Percentiles rank a stretch among this genome's conserved stretches.
Conservation (phyloP, 37 sponge, comb jelly and placozoan genomes). For the Eunapius fragilis region DNA sequence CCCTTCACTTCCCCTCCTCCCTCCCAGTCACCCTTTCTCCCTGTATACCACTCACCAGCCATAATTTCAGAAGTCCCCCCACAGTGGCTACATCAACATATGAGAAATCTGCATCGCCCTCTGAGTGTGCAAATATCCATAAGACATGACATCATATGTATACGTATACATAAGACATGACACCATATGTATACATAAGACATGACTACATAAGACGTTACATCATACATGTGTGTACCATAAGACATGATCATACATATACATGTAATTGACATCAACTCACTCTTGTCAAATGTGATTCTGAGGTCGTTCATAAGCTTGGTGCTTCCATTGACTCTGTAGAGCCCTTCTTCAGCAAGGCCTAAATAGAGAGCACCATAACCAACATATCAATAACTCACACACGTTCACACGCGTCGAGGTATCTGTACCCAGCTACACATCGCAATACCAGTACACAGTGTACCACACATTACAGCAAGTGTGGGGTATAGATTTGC, state of each 20-base stretch:
- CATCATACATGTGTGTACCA: too few species aligned
- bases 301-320: conserved; percentile 67
- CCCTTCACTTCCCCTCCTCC: background rate
- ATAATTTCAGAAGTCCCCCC: conserved; percentile 72
- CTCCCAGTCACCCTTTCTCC: background rate
- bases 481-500: too few species aligned
- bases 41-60: conserved; percentile 46
- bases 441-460: too few species aligned
- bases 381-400: background rate
- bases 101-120: conserved; percentile 73
- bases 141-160: too few species aligned
- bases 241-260: too few species aligned
- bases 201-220: too few species aligned
- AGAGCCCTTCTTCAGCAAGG: conserved; percentile 74
- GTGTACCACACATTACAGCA: too few species aligned
- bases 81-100: conserved; percentile 62
- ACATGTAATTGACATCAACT: too few species aligned
- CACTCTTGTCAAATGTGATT: conserved; percentile 60
- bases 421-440: too few species aligned
- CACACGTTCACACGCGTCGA: too few species aligned
- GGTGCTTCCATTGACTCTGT: conserved; percentile 77
- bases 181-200: too few species aligned
- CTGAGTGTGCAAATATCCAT: conserved; percentile 8
- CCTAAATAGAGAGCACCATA: conserved; percentile 26
- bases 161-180: too few species aligned